A percentile compares a stretch with the other conserved stretches of the same genome.
phyloP scores from a whole-genome alignment of 2,888 invertebrate genomes.

The Agonopterix alstromeriana region DNA sequence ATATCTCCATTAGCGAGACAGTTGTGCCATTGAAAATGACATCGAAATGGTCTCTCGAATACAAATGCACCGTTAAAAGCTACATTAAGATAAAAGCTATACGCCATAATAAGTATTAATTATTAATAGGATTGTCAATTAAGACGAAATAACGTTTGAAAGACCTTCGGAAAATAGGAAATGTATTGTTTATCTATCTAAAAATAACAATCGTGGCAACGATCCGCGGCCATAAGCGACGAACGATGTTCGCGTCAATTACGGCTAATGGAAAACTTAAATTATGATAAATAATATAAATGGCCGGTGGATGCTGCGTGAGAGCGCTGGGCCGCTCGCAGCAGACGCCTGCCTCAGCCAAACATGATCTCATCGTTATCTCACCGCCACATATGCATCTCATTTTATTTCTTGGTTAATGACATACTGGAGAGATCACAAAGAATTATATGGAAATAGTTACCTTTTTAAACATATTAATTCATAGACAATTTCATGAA shows the following conservation, averaged over 20 bases:
- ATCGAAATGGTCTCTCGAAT: conserved; percentile 58
- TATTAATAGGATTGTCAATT: conserved; percentile 72
- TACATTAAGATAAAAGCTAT: conserved; percentile 71
- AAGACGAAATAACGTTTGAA: conserved; percentile 51
- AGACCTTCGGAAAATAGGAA: conserved; percentile 64
- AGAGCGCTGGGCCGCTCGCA: neutral
- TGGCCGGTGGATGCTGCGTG: conserved; percentile 45
- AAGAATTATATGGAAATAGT: too few relatives aligned
- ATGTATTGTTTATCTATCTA: conserved; percentile 69
- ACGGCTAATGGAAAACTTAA: conserved; percentile 76
- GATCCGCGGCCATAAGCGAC: conserved; percentile 67
- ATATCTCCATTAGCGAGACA: conserved; percentile 64
- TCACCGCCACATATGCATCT: too few relatives aligned
- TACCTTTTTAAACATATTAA: too few relatives aligned
- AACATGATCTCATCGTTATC: too few relatives aligned
- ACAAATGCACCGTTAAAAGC: conserved; percentile 67
- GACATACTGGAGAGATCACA: too few relatives aligned
- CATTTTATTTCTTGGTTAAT: too few relatives aligned
- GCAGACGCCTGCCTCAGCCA: neutral
- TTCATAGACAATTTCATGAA: neutral
- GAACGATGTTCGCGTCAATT: conserved; percentile 76
- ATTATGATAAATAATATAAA: conserved; percentile 73
- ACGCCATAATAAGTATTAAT: conserved; percentile 69
- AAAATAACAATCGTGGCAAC: conserved; percentile 64
- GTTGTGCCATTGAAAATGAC: conserved; percentile 56